Conservation (phyloP, 2,113 vertebrate species). For the human region DNA sequence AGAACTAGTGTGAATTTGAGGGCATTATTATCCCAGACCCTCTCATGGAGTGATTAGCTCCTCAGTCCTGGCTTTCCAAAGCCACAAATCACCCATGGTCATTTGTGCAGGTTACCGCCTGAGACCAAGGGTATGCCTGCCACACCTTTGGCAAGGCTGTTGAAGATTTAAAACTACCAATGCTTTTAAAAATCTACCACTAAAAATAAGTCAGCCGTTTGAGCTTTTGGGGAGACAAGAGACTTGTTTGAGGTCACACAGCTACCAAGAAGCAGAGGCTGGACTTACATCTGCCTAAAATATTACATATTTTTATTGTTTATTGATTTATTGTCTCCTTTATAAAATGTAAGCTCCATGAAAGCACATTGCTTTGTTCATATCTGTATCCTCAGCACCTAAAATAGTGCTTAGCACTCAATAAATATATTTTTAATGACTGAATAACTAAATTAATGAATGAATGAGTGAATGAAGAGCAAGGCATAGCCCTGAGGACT, state of each 20-base stretch:
- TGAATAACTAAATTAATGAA: not conserved
- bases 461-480: not conserved
- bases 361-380: conserved; percentile 21
- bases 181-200: not conserved
- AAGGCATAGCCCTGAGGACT: not conserved
- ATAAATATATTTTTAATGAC: conserved; percentile 30
- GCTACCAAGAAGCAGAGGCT: conserved; percentile 19
- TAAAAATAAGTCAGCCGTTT: not conserved
- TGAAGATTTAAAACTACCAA: conserved; percentile 35
- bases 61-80: not conserved
- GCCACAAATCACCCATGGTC: not conserved
- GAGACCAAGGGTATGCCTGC: not conserved
- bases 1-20: conserved; percentile 37
- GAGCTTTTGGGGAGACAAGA: not conserved
- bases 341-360: conserved; percentile 24
- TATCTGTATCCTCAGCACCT: not conserved
- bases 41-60: conserved; percentile 27
- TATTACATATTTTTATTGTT: not conserved
- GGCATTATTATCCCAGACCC: not conserved
- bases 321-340: conserved; percentile 13
- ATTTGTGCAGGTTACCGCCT: not conserved
- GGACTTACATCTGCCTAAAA: not conserved
- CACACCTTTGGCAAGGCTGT: conserved; percentile 2
- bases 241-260: not conserved
- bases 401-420: conserved; percentile 18